phyloP scores from a whole-genome alignment of 2,888 invertebrate species.

The Kryphioiulus occultus region DNA sequence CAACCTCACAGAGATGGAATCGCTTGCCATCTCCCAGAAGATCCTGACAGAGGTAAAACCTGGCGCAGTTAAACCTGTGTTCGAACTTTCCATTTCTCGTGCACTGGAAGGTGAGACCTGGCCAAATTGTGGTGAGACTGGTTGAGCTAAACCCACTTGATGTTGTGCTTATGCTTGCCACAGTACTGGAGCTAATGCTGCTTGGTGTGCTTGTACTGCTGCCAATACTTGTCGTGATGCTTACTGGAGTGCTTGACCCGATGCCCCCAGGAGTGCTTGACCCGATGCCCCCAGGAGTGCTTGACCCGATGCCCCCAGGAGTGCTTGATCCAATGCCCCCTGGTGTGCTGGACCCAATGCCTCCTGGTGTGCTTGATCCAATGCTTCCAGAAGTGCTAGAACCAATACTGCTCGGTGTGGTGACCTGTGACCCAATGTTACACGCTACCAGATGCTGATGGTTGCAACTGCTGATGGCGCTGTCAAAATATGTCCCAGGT shows the following conservation, averaged over 20 bases:
- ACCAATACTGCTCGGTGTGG: not conserved
- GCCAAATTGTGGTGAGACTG: not conserved
- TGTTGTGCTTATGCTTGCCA: not conserved
- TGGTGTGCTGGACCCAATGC: not conserved
- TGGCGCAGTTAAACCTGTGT: conserved; percentile 43
- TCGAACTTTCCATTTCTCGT: conserved; percentile 46
- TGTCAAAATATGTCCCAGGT: conserved; percentile 47
- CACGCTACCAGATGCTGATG: conserved; percentile 29
- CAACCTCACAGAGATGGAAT: conserved; percentile 51
- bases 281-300: not conserved
- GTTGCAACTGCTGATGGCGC: conserved; percentile 49
- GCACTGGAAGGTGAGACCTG: conserved; percentile 29
- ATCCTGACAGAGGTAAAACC: conserved; percentile 51
- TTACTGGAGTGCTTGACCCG: not conserved
- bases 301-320: not conserved
- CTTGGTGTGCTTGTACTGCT: not conserved
- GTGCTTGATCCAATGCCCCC: not conserved
- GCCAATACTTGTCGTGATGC: not conserved
- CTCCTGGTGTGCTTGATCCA: not conserved
- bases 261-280: not conserved
- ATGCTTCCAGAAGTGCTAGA: not conserved
- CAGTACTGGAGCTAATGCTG: not conserved
- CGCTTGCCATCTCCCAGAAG: conserved; percentile 49
- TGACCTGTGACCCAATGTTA: not conserved
- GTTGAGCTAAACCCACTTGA: not conserved